Evolutionary conservation across 2,113 vertebrate genomes (phyloP), one percentile per base, ranked within the genome.

Genomic region (Delphinus delphis): DNA sequence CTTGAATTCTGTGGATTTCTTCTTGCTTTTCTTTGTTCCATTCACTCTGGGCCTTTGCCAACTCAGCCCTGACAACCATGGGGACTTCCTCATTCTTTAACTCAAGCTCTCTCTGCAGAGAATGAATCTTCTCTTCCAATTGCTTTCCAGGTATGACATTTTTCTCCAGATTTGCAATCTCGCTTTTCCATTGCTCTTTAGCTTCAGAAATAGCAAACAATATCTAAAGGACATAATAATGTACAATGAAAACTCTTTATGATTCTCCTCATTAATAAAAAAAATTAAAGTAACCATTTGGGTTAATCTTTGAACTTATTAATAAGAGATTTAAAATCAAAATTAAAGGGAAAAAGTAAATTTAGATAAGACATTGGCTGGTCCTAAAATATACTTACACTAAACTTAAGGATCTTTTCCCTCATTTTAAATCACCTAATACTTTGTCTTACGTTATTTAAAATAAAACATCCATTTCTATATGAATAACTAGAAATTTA

Each of bases 1-100:
- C 97, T 96, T 99, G 99, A 77, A 99, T 93, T 94, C 96, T 98
- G 25, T 98, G 97, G 38, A 99, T 98, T 98, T 99, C 99, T 97
- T 99, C 99, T 92, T 99, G 99, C 94, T 99, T 99, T 95, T 99
- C 99, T 97, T 99, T 98, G 98, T 98, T 99, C 99, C 99, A 99
- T 80, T 98, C 98, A 31, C 98, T 99, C 96, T 98, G 98, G 3
- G 99, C 99, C 96, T 98, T 99, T 0, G 99, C 99, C 88, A 99
- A 84, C 96, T 99, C 99, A n/a, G 99, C 99, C 98, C 99, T 99
- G 88, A 99, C 76, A 74, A 98, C 93, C 38, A 98, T 98, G 6
- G 98, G 98, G 96, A 99, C 98, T 98, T 99, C 99, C 92, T 99
- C 98, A 8, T 94, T 97, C 79, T 98, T 98, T 53, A 98, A 97